Conservation (phyloP, 2,113 vertebrate species). For the Redunca redunca region DNA sequence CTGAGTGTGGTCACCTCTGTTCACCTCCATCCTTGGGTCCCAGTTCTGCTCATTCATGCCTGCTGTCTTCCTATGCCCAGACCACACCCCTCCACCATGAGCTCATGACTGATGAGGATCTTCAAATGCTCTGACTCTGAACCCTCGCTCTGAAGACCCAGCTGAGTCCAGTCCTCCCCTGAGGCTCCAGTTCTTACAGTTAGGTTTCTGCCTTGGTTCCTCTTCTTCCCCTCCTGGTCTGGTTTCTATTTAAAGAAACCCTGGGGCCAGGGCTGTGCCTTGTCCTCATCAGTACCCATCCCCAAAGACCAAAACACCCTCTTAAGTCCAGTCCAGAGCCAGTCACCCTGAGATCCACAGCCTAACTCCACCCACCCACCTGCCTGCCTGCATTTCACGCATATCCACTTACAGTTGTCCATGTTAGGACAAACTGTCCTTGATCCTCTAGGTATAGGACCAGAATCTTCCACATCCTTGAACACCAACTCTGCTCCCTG, state of each 20-base stretch:
- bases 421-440: background rate
- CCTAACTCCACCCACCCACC: background rate
- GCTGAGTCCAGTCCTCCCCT: too few relatives aligned
- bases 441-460: background rate
- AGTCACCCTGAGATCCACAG: background rate
- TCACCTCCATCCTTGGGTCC: rapidly evolving
- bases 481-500: background rate
- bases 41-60: too few relatives aligned
- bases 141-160: background rate
- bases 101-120: background rate
- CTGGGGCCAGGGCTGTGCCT: background rate
- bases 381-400: background rate
- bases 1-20: background rate
- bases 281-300: background rate
- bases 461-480: background rate
- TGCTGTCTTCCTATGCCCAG: background rate
- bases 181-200: background rate
- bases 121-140: background rate
- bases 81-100: background rate
- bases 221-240: background rate
- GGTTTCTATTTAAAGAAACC: background rate
- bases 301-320: background rate
- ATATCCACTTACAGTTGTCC: too few relatives aligned
- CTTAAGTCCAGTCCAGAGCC: background rate
- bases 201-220: background rate